Conservation (phyloP, 2,797 vertebrate genomes). For the Alosa sapidissima region DNA sequence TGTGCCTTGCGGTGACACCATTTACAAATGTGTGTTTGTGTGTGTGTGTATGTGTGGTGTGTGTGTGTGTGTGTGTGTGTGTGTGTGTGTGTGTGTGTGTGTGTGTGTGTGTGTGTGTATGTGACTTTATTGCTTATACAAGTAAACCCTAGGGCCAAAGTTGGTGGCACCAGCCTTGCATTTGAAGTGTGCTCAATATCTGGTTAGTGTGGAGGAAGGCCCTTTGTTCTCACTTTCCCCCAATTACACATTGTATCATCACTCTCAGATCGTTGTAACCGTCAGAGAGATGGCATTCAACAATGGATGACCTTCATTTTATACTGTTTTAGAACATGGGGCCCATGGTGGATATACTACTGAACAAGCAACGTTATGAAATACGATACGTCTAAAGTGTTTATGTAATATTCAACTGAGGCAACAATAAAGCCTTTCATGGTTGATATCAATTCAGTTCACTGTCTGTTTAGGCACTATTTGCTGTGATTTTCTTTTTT, state of each 20-base stretch:
- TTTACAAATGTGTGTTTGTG: neutral
- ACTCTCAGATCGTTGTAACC: neutral
- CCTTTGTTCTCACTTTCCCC: neutral
- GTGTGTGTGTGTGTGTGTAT: neutral
- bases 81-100: neutral
- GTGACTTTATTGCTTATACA: neutral
- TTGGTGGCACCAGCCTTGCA: slow-evolving; percentile 53
- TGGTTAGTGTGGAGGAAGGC: neutral
- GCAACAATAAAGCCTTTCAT: slow-evolving; percentile 28
- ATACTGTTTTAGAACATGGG: neutral
- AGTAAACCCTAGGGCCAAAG: slow-evolving; percentile 30
- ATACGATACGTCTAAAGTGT: neutral
- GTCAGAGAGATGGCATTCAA: neutral
- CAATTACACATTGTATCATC: neutral
- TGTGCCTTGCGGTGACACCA: neutral
- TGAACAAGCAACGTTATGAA: neutral
- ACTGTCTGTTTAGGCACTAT: slow-evolving; percentile 25
- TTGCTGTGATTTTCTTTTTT: slow-evolving; percentile 58
- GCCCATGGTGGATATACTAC: neutral
- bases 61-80: slow-evolving; percentile 5
- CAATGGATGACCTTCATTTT: neutral
- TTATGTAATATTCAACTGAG: neutral
- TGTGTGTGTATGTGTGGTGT: neutral
- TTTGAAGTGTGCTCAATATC: neutral
- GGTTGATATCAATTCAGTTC: slow-evolving; percentile 38